Conservation (phyloP, 2,797 vertebrate species). For the Momotus momota region DNA sequence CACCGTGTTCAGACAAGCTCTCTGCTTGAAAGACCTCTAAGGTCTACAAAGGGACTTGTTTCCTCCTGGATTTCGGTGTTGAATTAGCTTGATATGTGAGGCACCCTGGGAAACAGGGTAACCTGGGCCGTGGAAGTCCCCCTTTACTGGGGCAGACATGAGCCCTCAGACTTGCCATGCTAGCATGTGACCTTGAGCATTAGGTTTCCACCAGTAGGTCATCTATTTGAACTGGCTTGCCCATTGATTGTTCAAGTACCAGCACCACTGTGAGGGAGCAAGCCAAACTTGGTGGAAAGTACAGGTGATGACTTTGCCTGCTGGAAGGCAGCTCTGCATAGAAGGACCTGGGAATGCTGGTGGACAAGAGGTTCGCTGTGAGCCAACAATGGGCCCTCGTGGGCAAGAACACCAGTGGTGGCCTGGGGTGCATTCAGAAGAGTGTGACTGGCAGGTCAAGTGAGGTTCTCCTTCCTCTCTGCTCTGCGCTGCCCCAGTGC, state of each 20-base stretch:
- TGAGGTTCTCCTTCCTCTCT: no score
- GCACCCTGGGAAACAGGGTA: neutral
- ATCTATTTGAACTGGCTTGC: neutral
- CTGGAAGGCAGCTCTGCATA: no score
- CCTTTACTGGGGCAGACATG: neutral
- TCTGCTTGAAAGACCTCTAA: neutral
- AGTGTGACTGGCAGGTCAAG: no score
- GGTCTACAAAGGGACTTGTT: neutral
- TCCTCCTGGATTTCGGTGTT: neutral
- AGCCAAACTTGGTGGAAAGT: no score
- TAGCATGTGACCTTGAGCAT: neutral
- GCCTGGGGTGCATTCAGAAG: no score
- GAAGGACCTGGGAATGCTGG: no score
- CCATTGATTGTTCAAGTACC: fast-evolving
- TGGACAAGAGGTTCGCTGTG: no score
- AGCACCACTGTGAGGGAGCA: fast-evolving
- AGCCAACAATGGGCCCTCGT: no score
- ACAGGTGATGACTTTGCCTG: neutral
- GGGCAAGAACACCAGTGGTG: no score
- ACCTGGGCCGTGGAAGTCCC: neutral
- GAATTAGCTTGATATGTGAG: neutral
- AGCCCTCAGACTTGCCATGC: neutral
- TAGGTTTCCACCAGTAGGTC: neutral
- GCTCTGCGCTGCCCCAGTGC: no score
- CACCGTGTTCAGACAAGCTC: neutral